Conservation (phyloP, 2,888 invertebrate species). For the Dastarcus helophoroides region DNA sequence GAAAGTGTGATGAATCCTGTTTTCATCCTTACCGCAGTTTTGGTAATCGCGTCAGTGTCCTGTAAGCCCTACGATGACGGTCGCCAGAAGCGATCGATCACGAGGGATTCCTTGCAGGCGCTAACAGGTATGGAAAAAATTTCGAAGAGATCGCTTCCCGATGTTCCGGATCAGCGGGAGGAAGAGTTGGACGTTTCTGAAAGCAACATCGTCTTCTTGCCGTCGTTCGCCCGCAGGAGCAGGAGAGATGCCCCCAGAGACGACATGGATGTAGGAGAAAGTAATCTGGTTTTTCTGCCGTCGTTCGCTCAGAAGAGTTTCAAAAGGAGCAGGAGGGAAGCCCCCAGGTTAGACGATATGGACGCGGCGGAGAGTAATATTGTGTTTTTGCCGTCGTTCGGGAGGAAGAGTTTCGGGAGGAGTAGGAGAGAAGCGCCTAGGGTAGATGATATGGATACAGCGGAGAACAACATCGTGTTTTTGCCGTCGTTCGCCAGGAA, state of each 20-base stretch:
- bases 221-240: neutral
- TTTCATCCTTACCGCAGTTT: too few relatives aligned
- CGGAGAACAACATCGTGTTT: constrained; percentile 1
- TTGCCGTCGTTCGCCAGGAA: neutral
- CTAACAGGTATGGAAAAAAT: neutral
- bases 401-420: neutral
- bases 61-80: too few relatives aligned
- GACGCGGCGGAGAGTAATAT: neutral
- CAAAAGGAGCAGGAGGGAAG: neutral
- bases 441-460: neutral
- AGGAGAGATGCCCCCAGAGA: neutral
- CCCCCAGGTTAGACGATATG: neutral
- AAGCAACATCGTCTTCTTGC: constrained; percentile 1
- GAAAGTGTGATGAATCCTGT: too few relatives aligned
- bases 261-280: neutral
- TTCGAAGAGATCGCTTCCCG: neutral
- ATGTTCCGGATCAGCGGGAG: neutral
- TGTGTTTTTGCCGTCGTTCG: constrained; percentile 1
- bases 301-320: neutral
- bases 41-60: too few relatives aligned
- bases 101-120: neutral
- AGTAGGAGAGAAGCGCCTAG: neutral
- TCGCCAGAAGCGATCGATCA: neutral
- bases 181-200: constrained; percentile 1
- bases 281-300: neutral